phyloP scores from a whole-genome alignment of 1,140 invertebrate genomes.

The Magallana angulata region DNA sequence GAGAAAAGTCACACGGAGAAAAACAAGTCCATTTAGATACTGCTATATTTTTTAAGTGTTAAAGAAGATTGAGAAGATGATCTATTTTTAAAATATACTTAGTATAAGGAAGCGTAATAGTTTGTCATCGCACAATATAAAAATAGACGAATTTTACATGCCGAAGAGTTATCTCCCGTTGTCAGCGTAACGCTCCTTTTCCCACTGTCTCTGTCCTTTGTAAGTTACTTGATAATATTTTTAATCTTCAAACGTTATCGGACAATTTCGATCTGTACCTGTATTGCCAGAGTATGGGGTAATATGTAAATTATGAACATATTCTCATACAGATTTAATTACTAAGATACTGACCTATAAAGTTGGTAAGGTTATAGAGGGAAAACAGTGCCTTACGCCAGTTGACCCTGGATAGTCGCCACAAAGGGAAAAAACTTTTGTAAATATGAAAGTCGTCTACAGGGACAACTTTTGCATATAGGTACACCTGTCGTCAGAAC shows the following conservation, averaged over 20 bases:
- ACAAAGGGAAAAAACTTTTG: background rate
- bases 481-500: background rate
- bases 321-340: constrained; percentile 3
- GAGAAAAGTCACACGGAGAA: no score
- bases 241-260: background rate
- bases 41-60: no score
- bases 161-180: background rate
- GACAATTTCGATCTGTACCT: background rate
- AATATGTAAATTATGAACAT: constrained; percentile 6
- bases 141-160: no score
- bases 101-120: background rate
- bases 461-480: background rate
- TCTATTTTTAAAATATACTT: background rate
- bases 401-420: background rate
- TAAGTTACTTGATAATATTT: background rate
- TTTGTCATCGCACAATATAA: no score
- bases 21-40: no score
- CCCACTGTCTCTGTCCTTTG: background rate
- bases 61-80: background rate
- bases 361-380: background rate
- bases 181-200: background rate
- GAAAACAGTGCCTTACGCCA: background rate
- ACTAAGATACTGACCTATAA: background rate
- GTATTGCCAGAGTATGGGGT: constrained; percentile 3
- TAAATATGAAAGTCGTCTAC: background rate